Evolutionary conservation across 2,888 invertebrate genomes (phyloP), one percentile per base, ranked within the genome.

Genomic region (Metalampra italica): DNA sequence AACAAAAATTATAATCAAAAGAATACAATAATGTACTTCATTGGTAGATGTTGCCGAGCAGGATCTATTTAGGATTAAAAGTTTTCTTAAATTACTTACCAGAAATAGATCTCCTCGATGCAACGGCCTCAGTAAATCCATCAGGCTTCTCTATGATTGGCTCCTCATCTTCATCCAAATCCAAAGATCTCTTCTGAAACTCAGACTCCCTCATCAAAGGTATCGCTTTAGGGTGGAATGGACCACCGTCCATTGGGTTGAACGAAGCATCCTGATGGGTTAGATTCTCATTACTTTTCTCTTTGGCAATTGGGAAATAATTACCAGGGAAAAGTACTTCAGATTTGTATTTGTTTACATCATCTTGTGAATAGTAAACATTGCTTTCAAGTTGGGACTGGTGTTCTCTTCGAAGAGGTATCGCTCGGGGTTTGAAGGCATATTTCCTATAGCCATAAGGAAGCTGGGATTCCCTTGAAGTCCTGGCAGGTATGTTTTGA

Each of bases 271-370:
- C 63, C 43, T 68, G 59, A 22, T 22, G 22, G 43, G 64, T 63
- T 34, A 55, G 53, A 45, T 69, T 69, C 38, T 64, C 65, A 63
- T 69, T 68, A 64, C 82, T 82, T 78, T 84, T 88, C 81, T 78
- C 82, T 76, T 84, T 82, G 80, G 84, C 81, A 84, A 88, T 88
- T 76, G 77, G 71, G 50, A 80, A 69, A 71, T 82, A 88, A 86
- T 86, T 86, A 78, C 87, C 88, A 64, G 87, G 83, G 79, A 86
- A 85, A 81, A 85, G 87, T 57, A 75, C 61, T 45, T 82, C 79
- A 52, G 82, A 66, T 57, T 81, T 85, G 57, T 75, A 71, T 56
- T 78, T 75, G 43, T 75, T 73, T 32, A 60, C 61, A 34, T 68
- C 62, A 43, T 81, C 72, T 37, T 69, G 65, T 52, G 75, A 61